Base-by-base conservation (phyloP, 2,113 vertebrate species). In the Caranx ignobilis region DNA sequence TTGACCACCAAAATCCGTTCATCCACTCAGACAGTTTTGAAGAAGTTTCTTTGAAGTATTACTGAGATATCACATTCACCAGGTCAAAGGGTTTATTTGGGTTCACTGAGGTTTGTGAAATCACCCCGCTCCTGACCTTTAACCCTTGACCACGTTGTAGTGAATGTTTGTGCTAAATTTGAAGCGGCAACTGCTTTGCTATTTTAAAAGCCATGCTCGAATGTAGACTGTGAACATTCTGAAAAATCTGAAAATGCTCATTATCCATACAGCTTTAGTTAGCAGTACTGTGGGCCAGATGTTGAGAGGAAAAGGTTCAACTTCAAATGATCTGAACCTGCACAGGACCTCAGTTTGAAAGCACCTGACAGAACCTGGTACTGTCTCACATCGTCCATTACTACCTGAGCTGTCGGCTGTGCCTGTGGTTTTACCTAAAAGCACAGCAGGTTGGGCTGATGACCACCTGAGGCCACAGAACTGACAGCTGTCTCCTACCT, bases 351-450 rank as follows among this genome's bases (percentile, higher is more conserved):
- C 45, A 0, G 2, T 68, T 70, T 75, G 18, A 82, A 34, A 66
- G 31, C 54, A 50, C 26, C 57, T 18, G 37, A 66, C 26, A 21
- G 35, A 41, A 70, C 75, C 61, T 54, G 63, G 34, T 71, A 57
- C 52, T 34, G 50, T 82, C 34, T 79, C n/a, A 19, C 31, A 9
- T 77, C 11, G 52, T 66, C 50, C 59, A 70, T 74, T 34, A 60
- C 41, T 45, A 6, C 10, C 61, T 65, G 52, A 61, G 34, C 21
- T 59, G 52, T 6, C 50, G 67, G 11, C 68, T 75, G 56, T n/a
- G 57, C 68, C 37, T 2, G 1, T 56, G 39, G 55, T 60, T 62
- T 57, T 19, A 19, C 43, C 55, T 75, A 16, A 63, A 84, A 55
- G 63, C 45, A 16, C 57, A 59, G 50, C 69, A 71, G 43, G 63